Conservation (phyloP, 2,888 invertebrate species). For the Aleiodes leptofemur region DNA sequence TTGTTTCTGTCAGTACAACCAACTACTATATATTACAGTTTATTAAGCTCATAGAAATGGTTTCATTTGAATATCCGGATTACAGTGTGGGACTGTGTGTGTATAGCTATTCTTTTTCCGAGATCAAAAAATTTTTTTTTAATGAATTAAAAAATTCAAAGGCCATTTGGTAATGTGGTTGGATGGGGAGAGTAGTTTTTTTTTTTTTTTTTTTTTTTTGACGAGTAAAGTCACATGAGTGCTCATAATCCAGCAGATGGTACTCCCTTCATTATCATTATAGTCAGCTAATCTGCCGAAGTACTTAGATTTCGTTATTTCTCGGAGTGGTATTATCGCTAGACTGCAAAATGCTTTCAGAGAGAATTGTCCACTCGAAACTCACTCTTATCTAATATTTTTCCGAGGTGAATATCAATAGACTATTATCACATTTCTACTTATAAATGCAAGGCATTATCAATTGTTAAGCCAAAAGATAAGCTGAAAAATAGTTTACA, state of each 20-base stretch:
- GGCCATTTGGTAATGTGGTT: constrained; percentile 1
- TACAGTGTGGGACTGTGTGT: constrained; percentile 16
- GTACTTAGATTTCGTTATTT: constrained; percentile 24
- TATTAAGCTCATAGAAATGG: constrained; percentile 54
- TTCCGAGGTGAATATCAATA: not conserved
- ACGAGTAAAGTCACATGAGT: not conserved
- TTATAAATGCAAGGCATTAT: constrained; percentile 12
- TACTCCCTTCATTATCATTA: constrained; percentile 12
- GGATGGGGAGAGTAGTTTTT: not conserved
- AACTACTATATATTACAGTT: constrained; percentile 49
- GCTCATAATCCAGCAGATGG: constrained; percentile 3
- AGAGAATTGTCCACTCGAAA: not conserved
- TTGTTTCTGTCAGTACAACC: constrained; percentile 47
- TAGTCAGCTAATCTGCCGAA: constrained; percentile 9
- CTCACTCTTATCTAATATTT: constrained; percentile 20
- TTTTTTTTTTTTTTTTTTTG: too few species aligned
- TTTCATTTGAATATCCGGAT: constrained; percentile 56
- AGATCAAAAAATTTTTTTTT: not conserved
- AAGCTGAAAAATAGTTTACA: not conserved
- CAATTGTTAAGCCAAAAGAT: not conserved
- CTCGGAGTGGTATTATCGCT: not conserved
- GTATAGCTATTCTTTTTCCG: not conserved
- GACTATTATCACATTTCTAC: constrained; percentile 3
- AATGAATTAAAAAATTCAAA: constrained; percentile 1
- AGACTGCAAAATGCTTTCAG: not conserved